A percentile compares a stretch with the other conserved stretches of the same genome.
These are phyloP conservation scores for Syrista parreyssii DNA, from an alignment of 2,888 invertebrate genomes.

Conservation along the genomic window DNA sequence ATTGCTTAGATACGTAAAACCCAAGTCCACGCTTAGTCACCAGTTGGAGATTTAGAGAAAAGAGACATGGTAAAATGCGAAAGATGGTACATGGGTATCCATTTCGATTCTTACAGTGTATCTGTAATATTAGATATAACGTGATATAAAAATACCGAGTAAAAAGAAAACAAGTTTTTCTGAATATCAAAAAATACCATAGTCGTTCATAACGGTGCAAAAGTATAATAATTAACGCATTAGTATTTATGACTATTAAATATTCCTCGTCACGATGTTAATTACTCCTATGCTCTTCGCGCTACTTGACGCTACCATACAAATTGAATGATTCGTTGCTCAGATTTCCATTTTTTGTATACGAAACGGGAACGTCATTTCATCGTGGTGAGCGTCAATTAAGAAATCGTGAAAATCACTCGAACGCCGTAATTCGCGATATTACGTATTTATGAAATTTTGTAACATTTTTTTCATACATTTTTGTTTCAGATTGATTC, in stretches of 20 bases:
- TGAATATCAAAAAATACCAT: too few species aligned
- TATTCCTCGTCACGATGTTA: neutral
- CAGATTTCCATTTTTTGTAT: neutral
- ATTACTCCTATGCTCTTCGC: neutral
- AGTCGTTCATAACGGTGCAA: too few species aligned
- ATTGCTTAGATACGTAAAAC: neutral
- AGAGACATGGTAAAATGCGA: neutral
- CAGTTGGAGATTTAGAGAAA: neutral
- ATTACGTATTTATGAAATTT: too few species aligned
- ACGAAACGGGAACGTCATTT: neutral
- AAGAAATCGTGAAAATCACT: too few species aligned
- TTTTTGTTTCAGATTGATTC: neutral
- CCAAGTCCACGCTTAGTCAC: neutral
- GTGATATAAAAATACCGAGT: neutral
- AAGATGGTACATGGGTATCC: neutral
- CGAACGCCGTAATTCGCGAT: too few species aligned
- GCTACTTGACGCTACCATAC: neutral
- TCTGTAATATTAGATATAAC: neutral
- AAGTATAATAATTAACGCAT: neutral
- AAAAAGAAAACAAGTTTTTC: neutral
- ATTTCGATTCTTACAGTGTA: neutral
- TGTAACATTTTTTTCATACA: neutral
- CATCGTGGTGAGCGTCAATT: too few species aligned
- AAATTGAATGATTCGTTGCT: neutral
- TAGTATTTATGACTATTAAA: neutral